Conservation (phyloP, 2,113 vertebrate genomes). For the Cavia aperea region DNA sequence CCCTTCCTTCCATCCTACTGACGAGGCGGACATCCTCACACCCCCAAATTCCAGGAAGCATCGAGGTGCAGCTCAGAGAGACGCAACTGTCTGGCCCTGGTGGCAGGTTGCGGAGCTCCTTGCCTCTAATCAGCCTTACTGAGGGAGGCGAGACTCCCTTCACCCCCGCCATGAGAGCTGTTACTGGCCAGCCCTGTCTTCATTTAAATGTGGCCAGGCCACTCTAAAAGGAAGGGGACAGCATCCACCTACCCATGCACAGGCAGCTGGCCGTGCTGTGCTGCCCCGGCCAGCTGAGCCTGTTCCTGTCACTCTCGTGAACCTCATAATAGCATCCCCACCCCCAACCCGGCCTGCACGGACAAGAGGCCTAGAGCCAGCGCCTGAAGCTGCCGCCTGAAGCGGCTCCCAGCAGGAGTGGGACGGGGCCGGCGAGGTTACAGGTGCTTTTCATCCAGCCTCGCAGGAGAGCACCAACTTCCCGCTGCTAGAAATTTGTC, state of each 20-base stretch:
- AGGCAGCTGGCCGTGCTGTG: conserved; percentile 68
- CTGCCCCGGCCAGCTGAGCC: not conserved
- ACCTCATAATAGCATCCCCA: conserved; percentile 32
- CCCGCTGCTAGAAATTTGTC: conserved; percentile 83
- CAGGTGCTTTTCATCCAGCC: conserved; percentile 84
- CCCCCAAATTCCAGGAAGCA: not conserved
- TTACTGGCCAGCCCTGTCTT: not conserved
- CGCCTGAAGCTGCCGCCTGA: conserved; percentile 60
- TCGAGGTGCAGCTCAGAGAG: not conserved
- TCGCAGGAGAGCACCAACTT: conserved; percentile 73
- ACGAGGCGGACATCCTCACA: not conserved
- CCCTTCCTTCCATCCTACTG: not conserved
- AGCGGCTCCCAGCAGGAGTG: conserved; percentile 76
- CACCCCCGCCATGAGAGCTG: not conserved
- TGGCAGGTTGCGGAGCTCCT: not conserved
- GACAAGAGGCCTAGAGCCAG: conserved; percentile 27
- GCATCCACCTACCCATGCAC: conserved; percentile 38
- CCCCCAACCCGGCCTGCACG: not conserved
- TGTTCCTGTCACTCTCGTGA: conserved; percentile 22
- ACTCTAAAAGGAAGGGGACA: not conserved
- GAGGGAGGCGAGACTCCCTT: not conserved
- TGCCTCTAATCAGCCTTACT: not conserved
- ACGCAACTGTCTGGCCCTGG: not conserved
- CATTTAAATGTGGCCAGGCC: conserved; percentile 6
- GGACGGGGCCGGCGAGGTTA: conserved; percentile 73